Base-by-base conservation (phyloP, 2,797 vertebrate species). In the Luscinia megarhynchos region DNA sequence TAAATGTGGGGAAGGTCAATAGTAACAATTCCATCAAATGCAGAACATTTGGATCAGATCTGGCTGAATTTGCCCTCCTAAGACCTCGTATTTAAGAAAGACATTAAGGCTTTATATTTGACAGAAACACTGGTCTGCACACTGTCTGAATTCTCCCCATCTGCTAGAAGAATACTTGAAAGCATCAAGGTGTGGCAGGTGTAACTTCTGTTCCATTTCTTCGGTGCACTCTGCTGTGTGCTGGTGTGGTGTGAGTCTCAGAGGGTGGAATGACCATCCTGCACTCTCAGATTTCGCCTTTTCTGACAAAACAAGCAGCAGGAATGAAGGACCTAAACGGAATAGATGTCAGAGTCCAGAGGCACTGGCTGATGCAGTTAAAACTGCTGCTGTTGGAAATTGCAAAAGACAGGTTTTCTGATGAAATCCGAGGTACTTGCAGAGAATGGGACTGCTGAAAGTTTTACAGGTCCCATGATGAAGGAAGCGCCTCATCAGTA, bases 91-190 rank as follows among this genome's bases (percentile, higher is more conserved):
- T 40, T 64, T 83, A 15, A 45, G 9, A 24, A 70, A 36, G 12
- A 29, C 6, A 48, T 58, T 10, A 50, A 27, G 30, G 14, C 9
- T 54, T 58, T 21, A 1, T 34, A 14, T 72, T 64, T 72, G 34
- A 14, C 50, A 48, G 50, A 30, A 43, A 12, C 5, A 2, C 3
- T 50, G 43, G 43, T 68, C 41, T 23, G 85, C 46, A 34, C 1
- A 1, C 41, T 18, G 14, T 34, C 38, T 75, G 9, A 0, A 4
- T 46, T 8, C 14, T 46, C 64, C 34, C 45, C 0, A 0, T 46
- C 45, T 76, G 55, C 30, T 61, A 38, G 36, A 89, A 79, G 58
- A 77, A 27, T 9, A 32, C 21, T 12, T 51, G 74, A 15, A 79
- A 78, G 21, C 11, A 51, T 15, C 4, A 11, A 32, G 14, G 3